Evolutionary conservation across 2,888 invertebrate species (phyloP).

Genomic region (Xanthorhoe designata): DNA sequence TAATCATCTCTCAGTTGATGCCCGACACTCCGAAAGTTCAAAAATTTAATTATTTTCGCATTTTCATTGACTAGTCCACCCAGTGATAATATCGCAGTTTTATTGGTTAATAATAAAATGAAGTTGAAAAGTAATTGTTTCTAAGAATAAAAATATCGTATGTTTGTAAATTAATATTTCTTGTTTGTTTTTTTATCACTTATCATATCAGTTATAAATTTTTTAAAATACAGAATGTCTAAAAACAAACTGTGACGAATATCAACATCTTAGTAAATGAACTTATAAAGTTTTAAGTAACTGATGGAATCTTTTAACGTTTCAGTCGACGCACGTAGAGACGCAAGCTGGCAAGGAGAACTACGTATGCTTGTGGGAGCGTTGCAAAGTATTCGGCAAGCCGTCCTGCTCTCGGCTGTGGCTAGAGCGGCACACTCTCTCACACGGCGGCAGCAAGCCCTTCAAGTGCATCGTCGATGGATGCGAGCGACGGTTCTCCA

Average conservation of each 20-base stretch:
- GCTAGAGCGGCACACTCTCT: conserved; percentile 96
- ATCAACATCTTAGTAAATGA: background rate
- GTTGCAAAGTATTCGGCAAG: conserved; percentile 97
- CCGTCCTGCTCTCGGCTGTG: conserved; percentile 96
- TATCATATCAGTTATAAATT: background rate
- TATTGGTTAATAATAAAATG: too few species aligned
- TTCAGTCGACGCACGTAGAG: conserved; percentile 92
- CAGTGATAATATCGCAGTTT: too few species aligned
- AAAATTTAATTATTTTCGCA: too few species aligned
- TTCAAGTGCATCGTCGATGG: conserved; percentile 98
- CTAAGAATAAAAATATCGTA: too few species aligned
- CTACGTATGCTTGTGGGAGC: conserved; percentile 96
- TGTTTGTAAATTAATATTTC: too few species aligned
- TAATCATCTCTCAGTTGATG: background rate
- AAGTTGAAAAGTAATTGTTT: too few species aligned
- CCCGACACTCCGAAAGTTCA: too few species aligned
- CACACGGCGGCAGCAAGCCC: conserved; percentile 96
- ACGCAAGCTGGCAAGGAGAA: conserved; percentile 93
- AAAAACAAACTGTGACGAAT: background rate
- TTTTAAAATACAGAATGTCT: background rate
- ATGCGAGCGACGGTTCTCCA: conserved; percentile 94
- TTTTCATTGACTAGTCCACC: too few species aligned
- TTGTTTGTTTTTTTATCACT: too few species aligned
- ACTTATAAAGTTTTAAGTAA: too few species aligned
- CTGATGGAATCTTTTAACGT: conserved; percentile 41